Percentiles rank a stretch among this genome's conserved stretches.
Conservation (phyloP, 2,113 vertebrate species). For the Polypterus bichir region DNA sequence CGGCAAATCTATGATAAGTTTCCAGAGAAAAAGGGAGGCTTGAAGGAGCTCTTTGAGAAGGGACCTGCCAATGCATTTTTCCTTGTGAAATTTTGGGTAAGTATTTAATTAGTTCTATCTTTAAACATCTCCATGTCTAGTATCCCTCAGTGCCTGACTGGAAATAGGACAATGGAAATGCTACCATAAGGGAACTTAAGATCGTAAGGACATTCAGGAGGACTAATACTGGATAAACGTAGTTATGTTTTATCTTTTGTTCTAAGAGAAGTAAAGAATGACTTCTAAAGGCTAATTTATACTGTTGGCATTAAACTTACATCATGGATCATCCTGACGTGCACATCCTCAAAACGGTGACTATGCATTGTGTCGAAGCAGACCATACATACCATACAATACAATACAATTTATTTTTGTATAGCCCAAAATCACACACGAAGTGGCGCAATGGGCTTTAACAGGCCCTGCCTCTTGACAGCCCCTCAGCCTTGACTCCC, state of each 20-base stretch:
- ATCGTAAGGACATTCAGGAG: too few relatives aligned
- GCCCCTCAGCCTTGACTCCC: too few relatives aligned
- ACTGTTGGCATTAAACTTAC: background rate
- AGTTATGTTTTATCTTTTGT: too few relatives aligned
- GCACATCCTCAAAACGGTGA: too few relatives aligned
- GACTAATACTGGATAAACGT: too few relatives aligned
- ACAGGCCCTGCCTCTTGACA: too few relatives aligned
- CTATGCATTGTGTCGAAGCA: too few relatives aligned
- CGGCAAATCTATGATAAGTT: slow-evolving; percentile 91
- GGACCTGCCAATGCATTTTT: slow-evolving; percentile 80
- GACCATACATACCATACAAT: too few relatives aligned
- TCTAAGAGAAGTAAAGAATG: background rate
- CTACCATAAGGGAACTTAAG: too few relatives aligned
- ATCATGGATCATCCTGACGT: background rate
- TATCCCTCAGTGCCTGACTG: background rate
- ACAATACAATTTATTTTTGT: too few relatives aligned
- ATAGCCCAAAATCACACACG: too few relatives aligned
- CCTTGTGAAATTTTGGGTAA: slow-evolving; percentile 91
- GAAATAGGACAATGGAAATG: background rate
- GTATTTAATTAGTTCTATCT: slow-evolving; percentile 12
- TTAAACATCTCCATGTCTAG: background rate
- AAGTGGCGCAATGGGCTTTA: too few relatives aligned
- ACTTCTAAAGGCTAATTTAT: background rate
- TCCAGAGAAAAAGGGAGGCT: slow-evolving; percentile 82
- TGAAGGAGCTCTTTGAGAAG: slow-evolving; percentile 83